phyloP scores from a whole-genome alignment of 1,140 invertebrate genomes.

The Dysdera silvatica region DNA sequence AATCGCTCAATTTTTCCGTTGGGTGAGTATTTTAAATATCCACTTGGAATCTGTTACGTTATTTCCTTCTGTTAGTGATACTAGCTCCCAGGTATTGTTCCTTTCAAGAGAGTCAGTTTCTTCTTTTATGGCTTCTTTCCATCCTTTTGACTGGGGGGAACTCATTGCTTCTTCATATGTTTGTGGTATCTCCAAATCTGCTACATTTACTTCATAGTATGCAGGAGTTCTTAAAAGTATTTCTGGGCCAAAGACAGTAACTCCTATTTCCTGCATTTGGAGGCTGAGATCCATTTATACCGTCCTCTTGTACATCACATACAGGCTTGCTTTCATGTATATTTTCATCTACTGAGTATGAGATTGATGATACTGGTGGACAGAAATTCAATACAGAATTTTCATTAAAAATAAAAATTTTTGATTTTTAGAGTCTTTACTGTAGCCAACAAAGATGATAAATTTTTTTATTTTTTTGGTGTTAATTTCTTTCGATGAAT shows the following conservation, averaged over 20 bases:
- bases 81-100: neutral
- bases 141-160: neutral
- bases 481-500: neutral
- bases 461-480: slow-evolving; percentile 5
- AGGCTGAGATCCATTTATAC: neutral
- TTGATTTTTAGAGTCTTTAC: neutral
- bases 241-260: neutral
- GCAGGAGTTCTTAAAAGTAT: neutral
- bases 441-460: slow-evolving; percentile 22
- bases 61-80: neutral
- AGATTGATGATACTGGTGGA: too few relatives aligned
- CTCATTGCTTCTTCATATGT: slow-evolving; percentile 15
- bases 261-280: neutral
- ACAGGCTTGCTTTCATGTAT: too few relatives aligned
- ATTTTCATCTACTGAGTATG: too few relatives aligned
- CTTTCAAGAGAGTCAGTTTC: slow-evolving; percentile 3
- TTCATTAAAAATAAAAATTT: slow-evolving; percentile 2
- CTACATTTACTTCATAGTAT: neutral
- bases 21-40: slow-evolving; percentile 22
- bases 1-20: neutral
- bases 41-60: slow-evolving; percentile 17
- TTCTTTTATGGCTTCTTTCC: slow-evolving; percentile 12
- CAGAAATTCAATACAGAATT: too few relatives aligned
- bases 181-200: neutral
- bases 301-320: neutral